These are phyloP conservation scores for Cryptoblepharus egeriae DNA, from an alignment of 2,797 vertebrate genomes.

Conservation along the genomic window DNA sequence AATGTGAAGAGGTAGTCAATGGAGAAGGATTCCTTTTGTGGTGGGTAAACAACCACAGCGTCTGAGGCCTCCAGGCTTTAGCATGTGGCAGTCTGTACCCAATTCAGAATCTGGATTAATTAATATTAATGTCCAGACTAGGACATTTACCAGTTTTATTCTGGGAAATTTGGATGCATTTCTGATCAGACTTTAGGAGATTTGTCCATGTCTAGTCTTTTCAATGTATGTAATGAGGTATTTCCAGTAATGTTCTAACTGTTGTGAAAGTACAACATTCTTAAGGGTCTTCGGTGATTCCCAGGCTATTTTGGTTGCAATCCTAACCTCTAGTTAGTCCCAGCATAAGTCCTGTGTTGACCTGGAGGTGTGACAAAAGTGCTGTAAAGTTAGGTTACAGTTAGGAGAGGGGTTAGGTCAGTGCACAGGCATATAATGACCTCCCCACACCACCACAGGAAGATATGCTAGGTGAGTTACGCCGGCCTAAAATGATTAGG, in stretches of 20 bases:
- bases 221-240: neutral
- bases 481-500: too few relatives aligned
- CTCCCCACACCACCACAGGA: too few relatives aligned
- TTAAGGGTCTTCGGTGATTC: neutral
- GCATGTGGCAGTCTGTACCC: neutral
- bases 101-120: neutral
- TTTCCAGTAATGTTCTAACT: neutral
- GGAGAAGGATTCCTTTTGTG: neutral
- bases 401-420: too few relatives aligned
- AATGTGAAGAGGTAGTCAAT: neutral
- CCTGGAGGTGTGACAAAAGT: too few relatives aligned
- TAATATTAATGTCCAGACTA: neutral
- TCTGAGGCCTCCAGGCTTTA: neutral
- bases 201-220: neutral
- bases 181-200: neutral
- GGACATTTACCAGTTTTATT: neutral
- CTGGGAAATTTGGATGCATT: constrained; percentile 3
- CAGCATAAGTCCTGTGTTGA: too few relatives aligned
- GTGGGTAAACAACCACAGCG: neutral
- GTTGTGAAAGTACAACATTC: neutral
- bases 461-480: too few relatives aligned
- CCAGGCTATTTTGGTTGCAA: neutral
- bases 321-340: too few relatives aligned
- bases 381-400: too few relatives aligned
- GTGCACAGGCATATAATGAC: too few relatives aligned